These are phyloP conservation scores for Hyposoter didymator DNA, from an alignment of 2,888 invertebrate species.

Conservation along the genomic window DNA sequence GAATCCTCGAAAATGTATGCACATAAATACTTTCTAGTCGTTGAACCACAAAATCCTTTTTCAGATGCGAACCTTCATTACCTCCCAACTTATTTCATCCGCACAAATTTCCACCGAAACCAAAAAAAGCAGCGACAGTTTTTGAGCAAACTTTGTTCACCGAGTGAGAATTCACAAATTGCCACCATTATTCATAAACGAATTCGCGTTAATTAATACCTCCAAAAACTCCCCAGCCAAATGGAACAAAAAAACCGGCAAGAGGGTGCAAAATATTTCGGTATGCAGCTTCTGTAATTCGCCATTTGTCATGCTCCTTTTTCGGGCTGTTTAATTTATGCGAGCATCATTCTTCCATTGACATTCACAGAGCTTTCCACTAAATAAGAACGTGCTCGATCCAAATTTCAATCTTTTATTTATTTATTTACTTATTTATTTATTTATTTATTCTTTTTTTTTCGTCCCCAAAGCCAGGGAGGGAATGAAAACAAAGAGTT, in stretches of 20 bases:
- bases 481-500: background rate
- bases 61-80: constrained; percentile 31
- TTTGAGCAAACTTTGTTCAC: background rate
- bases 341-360: background rate
- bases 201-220: constrained; percentile 5
- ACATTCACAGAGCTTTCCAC: background rate
- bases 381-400: background rate
- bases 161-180: constrained; percentile 2
- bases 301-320: background rate
- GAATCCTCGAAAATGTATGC: constrained; percentile 29
- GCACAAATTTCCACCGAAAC: background rate
- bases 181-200: background rate
- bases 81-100: background rate
- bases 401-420: background rate
- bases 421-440: background rate
- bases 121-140: background rate
- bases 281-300: background rate
- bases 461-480: background rate
- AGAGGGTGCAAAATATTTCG: background rate
- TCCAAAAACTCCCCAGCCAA: background rate
- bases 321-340: background rate
- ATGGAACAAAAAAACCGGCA: background rate
- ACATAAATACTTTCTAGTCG: background rate
- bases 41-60: constrained; percentile 54
- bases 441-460: background rate